These are phyloP conservation scores for Saxicola maurus DNA, from an alignment of 2,797 vertebrate species.

Conservation along the genomic window DNA sequence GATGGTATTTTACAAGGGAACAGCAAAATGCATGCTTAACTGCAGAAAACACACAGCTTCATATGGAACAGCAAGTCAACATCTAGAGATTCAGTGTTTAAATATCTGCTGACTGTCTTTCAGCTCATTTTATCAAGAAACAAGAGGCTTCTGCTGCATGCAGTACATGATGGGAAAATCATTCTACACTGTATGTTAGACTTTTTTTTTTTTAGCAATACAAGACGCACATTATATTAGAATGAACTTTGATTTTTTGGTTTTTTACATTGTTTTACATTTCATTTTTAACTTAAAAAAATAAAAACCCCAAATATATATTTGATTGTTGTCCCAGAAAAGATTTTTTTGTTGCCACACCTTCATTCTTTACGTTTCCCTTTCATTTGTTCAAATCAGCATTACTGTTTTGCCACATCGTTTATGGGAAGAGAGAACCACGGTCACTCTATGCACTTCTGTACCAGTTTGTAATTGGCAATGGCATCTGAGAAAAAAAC, in stretches of 20 bases:
- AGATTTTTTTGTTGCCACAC: conserved; percentile 64
- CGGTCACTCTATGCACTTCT: background rate
- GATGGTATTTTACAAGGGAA: conserved; percentile 75
- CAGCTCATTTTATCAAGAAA: conserved; percentile 83
- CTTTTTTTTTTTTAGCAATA: conserved; percentile 71
- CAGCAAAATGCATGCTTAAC: conserved; percentile 79
- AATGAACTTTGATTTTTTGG: conserved; percentile 59
- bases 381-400: conserved; percentile 24
- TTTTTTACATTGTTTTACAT: conserved; percentile 79
- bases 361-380: conserved; percentile 10
- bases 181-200: conserved; percentile 69
- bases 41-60: conserved; percentile 74
- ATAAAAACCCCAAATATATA: conserved; percentile 75
- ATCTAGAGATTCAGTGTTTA: conserved; percentile 71
- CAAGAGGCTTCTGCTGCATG: conserved; percentile 83
- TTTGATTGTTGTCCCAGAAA: conserved; percentile 78
- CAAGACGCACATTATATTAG: conserved; percentile 75
- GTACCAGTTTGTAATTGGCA: conserved; percentile 2
- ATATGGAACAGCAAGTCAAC: conserved; percentile 71
- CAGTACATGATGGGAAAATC: conserved; percentile 76
- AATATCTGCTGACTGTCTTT: conserved; percentile 77
- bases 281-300: conserved; percentile 79
- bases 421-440: conserved; percentile 4
- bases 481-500: background rate
- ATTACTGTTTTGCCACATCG: background rate